Evolutionary conservation across 2,797 vertebrate species (phyloP), one percentile per base, ranked within the genome.

Genomic region (Momotus momota): DNA sequence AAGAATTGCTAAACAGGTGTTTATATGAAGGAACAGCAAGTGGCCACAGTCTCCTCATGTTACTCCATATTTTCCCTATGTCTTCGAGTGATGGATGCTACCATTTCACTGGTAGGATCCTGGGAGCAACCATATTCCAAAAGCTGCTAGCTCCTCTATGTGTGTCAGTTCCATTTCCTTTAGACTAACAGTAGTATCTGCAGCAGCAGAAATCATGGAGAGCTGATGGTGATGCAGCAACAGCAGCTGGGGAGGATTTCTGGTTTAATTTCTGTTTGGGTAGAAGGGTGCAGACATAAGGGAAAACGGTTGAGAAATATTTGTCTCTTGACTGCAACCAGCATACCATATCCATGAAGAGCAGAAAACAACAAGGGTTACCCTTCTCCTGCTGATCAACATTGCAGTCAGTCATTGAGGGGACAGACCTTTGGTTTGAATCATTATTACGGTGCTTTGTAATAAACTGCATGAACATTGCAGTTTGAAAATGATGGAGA

Each of bases 121-220:
- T 41, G 33, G 12, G 31, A 43, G 23, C 16, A 46, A 21, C 45
- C 29, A 6, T 17, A 29, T 52, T 21, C 21, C 21, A 46, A 54
- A 18, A 60, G 14, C n/a, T 6, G 3, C 14, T 38, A 43, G 14
- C 11, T 60, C 8, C 10, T 60, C 0, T 6, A 11, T 14, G 25
- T 61, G 29, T 31, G 38, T 9, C 57, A 35, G 20, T 16, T 52
- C 43, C 61, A 17, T n/a, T 75, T 45, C 55, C 41, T 6, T 13
- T 15, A 33, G 26, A 7, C 41, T 58, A 14, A 35, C n/a, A 57
- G 29, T 22, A 9, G 4, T 12, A 16, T 21, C 26, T 79, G 46
- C 57, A 79, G 23, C 38, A 73, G 12, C 4, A 22, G 48, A 58
- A 71, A 26, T 25, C 43, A 45, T 2, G 2, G 52, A n/a, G 38